A percentile compares a stretch with the other conserved stretches of the same genome.
These are phyloP conservation scores for Leucoraja erinaceus DNA, from an alignment of 2,113 vertebrate species.

Conservation along the genomic window DNA sequence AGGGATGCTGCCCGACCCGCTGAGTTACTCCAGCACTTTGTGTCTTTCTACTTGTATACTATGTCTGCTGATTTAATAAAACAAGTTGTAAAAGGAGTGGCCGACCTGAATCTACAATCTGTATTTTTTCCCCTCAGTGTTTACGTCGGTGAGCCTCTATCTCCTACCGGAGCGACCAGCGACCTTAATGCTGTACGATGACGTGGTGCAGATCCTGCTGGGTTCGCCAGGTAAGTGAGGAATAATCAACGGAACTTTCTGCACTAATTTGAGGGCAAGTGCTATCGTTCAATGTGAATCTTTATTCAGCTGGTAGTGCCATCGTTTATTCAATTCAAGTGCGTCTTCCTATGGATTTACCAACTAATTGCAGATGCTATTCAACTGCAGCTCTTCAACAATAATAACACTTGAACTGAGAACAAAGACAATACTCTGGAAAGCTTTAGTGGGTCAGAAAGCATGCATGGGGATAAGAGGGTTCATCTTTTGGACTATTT, in stretches of 20 bases:
- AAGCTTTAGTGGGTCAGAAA: background rate
- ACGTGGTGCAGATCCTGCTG: conserved; percentile 82
- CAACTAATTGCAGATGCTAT: background rate
- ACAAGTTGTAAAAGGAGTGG: background rate
- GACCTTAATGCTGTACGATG: conserved; percentile 90
- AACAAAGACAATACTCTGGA: background rate
- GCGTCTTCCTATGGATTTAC: background rate
- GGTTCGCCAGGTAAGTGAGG: conserved; percentile 78
- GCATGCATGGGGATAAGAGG: background rate
- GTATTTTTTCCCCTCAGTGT: conserved; percentile 59
- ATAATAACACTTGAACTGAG: background rate
- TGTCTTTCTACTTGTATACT: too few species aligned
- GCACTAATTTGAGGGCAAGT: background rate
- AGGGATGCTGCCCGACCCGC: too few species aligned
- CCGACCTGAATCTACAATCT: background rate
- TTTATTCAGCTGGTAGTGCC: background rate
- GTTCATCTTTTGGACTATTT: background rate
- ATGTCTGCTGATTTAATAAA: background rate
- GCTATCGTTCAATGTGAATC: background rate
- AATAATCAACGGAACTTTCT: background rate
- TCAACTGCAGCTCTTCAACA: background rate
- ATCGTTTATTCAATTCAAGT: background rate
- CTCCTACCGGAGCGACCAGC: conserved; percentile 81
- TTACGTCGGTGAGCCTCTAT: conserved; percentile 85
- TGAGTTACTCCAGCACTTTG: too few species aligned